A percentile compares a stretch with the other conserved stretches of the same genome.
phyloP scores from a whole-genome alignment of 2,113 vertebrate genomes.

The Neolamprologus toae region DNA sequence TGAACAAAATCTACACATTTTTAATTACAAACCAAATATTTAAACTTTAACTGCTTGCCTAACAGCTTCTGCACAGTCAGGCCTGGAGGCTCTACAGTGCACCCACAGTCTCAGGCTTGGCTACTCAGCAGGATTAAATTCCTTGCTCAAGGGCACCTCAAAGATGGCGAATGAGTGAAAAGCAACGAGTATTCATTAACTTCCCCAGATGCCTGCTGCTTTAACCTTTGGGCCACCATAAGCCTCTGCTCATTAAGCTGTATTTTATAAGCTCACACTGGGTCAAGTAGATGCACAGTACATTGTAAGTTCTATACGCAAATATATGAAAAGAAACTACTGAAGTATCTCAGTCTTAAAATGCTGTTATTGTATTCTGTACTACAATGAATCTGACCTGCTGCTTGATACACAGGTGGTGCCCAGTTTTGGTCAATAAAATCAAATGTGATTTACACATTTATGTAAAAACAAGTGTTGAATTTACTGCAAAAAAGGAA shows the following conservation, averaged over 20 bases:
- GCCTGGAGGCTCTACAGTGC: background rate
- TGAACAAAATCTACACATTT: background rate
- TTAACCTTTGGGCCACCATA: background rate
- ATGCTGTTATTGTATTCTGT: background rate
- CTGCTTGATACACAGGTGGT: background rate
- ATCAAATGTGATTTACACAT: background rate
- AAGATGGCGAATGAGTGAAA: background rate
- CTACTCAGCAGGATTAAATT: background rate
- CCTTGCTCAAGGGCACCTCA: background rate
- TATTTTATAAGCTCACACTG: background rate
- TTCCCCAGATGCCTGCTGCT: background rate
- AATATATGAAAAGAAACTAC: background rate
- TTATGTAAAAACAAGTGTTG: background rate
- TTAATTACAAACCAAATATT: background rate
- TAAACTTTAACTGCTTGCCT: background rate
- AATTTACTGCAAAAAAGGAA: background rate
- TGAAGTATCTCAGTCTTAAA: background rate
- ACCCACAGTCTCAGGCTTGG: background rate
- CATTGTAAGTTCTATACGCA: background rate
- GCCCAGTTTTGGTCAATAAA: background rate
- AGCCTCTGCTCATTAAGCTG: constrained; percentile 4
- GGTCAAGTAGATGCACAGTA: background rate
- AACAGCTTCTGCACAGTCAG: background rate
- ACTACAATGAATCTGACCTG: background rate
- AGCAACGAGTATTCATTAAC: background rate